Evolutionary conservation across 2,797 vertebrate genomes (phyloP).

Genomic region (Enteromius radiatus): DNA sequence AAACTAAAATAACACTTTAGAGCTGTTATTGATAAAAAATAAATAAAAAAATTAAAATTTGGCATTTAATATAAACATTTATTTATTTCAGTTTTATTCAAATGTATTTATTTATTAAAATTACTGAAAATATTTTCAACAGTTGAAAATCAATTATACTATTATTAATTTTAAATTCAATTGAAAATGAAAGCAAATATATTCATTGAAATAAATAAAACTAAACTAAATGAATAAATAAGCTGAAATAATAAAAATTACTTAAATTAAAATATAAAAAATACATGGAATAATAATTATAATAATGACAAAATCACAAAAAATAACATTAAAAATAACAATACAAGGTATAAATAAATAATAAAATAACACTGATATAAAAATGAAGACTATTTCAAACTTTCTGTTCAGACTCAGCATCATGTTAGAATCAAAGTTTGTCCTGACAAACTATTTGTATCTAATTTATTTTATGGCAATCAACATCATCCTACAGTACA

Average conservation of each 20-base stretch:
- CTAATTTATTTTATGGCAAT: neutral
- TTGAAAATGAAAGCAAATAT: neutral
- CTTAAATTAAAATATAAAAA: neutral
- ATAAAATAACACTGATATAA: neutral
- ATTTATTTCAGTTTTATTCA: too few species aligned
- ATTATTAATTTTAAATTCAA: neutral
- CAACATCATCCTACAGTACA: neutral
- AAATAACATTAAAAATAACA: neutral
- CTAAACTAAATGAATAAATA: neutral
- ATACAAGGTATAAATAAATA: neutral
- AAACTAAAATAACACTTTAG: too few species aligned
- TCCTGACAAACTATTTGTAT: neutral
- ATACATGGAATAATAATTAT: neutral
- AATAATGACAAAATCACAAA: neutral
- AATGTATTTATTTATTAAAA: neutral
- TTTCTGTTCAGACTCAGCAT: too few species aligned
- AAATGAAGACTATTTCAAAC: neutral
- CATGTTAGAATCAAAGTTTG: too few species aligned
- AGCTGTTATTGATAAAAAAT: neutral
- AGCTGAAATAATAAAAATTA: neutral
- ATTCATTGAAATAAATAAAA: neutral
- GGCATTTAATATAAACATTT: too few species aligned
- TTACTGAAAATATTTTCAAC: neutral
- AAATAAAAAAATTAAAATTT: too few species aligned
- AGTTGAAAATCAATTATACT: neutral